Conservation (phyloP, 1,140 invertebrate species). For the Lanistes nyassanus region DNA sequence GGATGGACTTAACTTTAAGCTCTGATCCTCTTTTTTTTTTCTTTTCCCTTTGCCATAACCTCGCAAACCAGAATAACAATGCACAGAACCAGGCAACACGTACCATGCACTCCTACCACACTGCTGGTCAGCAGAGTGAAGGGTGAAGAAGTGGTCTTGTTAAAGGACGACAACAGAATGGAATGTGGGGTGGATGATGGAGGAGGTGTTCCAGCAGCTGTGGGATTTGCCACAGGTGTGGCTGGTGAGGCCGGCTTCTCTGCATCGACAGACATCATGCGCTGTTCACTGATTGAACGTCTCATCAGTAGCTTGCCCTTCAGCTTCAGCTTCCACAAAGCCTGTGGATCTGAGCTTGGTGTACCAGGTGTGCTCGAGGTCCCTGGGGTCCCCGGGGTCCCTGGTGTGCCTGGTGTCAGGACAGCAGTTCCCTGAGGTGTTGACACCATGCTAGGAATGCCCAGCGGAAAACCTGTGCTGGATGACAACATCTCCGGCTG, state of each 20-base stretch:
- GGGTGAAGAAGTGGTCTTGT: constrained; percentile 1
- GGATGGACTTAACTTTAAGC: no score
- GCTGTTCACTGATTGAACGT: constrained; percentile 59
- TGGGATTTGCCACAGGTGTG: neutral
- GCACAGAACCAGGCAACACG: no score
- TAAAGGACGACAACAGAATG: neutral
- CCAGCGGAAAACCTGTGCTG: constrained; percentile 24
- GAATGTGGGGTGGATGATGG: neutral
- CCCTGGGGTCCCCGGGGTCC: constrained; percentile 23
- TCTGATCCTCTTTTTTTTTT: no score
- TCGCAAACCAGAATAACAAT: no score
- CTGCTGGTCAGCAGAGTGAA: neutral
- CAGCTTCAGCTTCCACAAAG: constrained; percentile 42
- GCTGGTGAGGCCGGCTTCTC: neutral
- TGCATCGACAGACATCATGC: constrained; percentile 14
- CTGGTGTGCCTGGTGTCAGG: constrained; percentile 26
- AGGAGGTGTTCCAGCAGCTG: neutral
- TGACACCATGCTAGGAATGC: constrained; percentile 20
- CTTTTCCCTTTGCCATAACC: no score
- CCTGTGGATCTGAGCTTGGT: constrained; percentile 16
- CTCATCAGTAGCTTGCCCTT: constrained; percentile 60
- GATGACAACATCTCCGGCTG: constrained; percentile 21
- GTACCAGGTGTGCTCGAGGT: constrained; percentile 36
- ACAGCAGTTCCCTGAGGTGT: constrained; percentile 21
- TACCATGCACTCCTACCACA: no score